Conservation (phyloP, 2,113 vertebrate species). For the Lynx canadensis region DNA sequence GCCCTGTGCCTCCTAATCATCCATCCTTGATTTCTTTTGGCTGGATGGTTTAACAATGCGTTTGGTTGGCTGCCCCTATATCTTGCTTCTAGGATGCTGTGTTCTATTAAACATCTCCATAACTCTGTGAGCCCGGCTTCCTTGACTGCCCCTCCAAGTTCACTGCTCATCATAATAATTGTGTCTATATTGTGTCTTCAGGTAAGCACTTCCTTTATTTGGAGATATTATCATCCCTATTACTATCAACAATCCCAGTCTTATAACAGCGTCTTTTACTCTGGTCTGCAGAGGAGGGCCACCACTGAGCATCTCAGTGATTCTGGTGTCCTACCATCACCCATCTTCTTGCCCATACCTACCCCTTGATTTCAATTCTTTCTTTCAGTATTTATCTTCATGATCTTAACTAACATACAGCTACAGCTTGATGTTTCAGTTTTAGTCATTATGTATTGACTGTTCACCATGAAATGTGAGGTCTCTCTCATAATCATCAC, state of each 20-base stretch:
- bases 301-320: not conserved
- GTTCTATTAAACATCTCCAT: not conserved
- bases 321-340: not conserved
- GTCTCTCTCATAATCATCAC: not conserved
- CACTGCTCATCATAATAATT: not conserved
- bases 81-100: not conserved
- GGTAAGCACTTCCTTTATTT: not conserved
- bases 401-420: not conserved
- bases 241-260: not conserved
- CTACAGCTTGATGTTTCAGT: not conserved
- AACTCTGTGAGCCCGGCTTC: not conserved
- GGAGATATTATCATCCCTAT: not conserved
- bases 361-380: not conserved
- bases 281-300: not conserved
- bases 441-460: not conserved
- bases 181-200: not conserved
- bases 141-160: not conserved
- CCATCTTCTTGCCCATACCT: not conserved
- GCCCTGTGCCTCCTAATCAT: not conserved
- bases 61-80: not conserved
- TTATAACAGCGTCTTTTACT: not conserved
- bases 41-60: not conserved
- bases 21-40: not conserved
- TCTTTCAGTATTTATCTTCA: conserved; percentile 22
- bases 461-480: not conserved